Evolutionary conservation across 2,113 vertebrate genomes (phyloP).

Genomic region (Zapornia atra): DNA sequence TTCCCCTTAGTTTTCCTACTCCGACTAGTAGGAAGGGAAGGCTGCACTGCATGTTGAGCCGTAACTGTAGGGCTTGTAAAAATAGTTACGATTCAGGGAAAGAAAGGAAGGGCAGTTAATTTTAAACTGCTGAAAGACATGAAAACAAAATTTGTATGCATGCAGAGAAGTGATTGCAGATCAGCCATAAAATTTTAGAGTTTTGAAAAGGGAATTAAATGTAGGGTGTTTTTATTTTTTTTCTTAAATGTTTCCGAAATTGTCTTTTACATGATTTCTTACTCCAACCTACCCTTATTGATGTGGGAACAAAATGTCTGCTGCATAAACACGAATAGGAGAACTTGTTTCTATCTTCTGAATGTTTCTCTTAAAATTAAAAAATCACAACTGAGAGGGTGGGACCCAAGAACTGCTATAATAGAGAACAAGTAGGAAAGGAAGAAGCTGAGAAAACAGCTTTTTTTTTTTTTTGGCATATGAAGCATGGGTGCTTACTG

Average conservation of each 20-base stretch:
- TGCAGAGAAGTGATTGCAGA: not conserved
- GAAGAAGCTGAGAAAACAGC: not conserved
- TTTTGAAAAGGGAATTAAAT: too few species aligned
- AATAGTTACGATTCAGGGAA: not conserved
- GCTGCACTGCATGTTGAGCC: not conserved
- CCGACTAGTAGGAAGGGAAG: not conserved
- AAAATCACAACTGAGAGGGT: not conserved
- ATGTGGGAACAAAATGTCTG: not conserved
- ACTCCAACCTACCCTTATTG: accelerated
- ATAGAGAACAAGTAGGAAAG: not conserved
- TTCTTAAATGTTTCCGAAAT: not conserved
- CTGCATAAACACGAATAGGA: not conserved
- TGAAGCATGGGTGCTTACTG: not conserved
- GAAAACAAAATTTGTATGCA: not conserved
- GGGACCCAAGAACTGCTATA: not conserved
- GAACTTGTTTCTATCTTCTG: not conserved
- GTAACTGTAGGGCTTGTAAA: not conserved
- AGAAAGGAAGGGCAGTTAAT: not conserved
- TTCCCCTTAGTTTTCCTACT: not conserved
- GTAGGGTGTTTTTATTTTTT: too few species aligned
- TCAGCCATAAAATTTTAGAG: too few species aligned
- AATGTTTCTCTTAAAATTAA: not conserved
- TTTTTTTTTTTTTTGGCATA: not conserved
- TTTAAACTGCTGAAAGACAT: not conserved
- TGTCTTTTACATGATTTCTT: not conserved